Percentiles rank a stretch among this genome's conserved stretches.
Evolutionary conservation across 2,797 vertebrate genomes (phyloP).

Genomic region (Onychomys torridus): DNA sequence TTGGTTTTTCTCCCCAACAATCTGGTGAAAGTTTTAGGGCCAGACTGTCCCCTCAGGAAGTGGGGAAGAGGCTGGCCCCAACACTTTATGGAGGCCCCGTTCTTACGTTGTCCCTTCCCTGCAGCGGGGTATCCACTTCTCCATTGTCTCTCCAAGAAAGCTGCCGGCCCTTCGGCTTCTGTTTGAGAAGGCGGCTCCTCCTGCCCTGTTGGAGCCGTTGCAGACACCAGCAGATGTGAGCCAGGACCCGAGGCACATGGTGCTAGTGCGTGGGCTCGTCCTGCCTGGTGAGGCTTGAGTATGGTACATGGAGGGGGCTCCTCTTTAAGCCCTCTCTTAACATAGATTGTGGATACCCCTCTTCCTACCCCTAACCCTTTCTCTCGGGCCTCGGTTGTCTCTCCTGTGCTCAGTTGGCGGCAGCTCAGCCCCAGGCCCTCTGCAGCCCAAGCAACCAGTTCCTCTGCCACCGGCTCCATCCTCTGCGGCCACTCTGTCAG

Average conservation of each 20-base stretch:
- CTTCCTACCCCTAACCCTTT: background rate
- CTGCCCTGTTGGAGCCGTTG: slow-evolving; percentile 88
- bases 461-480: slow-evolving; percentile 86
- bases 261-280: slow-evolving; percentile 93
- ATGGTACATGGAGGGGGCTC: fast-evolving
- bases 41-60: fast-evolving
- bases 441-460: slow-evolving; percentile 91
- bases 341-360: background rate
- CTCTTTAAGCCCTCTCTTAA: background rate
- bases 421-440: slow-evolving; percentile 81
- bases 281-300: slow-evolving; percentile 90
- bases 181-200: slow-evolving; percentile 92
- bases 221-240: slow-evolving; percentile 91
- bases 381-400: fast-evolving
- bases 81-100: fast-evolving
- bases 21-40: background rate
- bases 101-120: background rate
- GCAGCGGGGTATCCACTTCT: slow-evolving; percentile 95
- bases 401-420: slow-evolving; percentile 86
- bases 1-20: background rate
- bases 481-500: slow-evolving; percentile 70
- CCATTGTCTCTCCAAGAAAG: slow-evolving; percentile 94
- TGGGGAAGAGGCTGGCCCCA: background rate
- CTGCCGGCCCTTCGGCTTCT: slow-evolving; percentile 92
- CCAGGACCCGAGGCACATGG: slow-evolving; percentile 96